Base-by-base conservation (phyloP, 1,140 invertebrate genomes). In the Euschistus heros region DNA sequence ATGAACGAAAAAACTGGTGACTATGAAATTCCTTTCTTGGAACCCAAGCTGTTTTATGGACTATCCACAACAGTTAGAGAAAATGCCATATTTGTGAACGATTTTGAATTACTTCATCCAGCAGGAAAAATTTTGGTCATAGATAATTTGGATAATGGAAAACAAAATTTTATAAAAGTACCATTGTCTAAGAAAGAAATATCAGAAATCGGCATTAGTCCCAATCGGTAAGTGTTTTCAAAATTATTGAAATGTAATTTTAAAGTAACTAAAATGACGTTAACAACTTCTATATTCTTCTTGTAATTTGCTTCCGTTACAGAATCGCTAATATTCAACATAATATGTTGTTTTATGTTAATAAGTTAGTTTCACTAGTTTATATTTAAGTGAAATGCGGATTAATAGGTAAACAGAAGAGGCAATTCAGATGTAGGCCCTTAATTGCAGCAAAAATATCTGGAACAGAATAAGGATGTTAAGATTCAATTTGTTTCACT, bases 21-120 rank as follows among this genome's bases (percentile, higher is more conserved):
- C 2, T 57, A 57, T 27, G 54, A 57, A 57, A 57, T 57, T 26
- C 75, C 2, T 66, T 73, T 65, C 70, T 73, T 46, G 73, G 76
- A 62, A 68, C 68, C 57, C 44, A 65, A 67, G 52, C 62, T 67
- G 2, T 64, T 64, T 66, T 65, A 47, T 61, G 85, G 85, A 0
- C 68, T 86, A 24, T 77, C 79, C 61, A 81, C 80, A 0, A 76
- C 80, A 66, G 74, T 86, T 14, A 69, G 73, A 54, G 80, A 80
- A 47, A 87, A 87, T 73, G 82, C 79, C 2, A 80, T 85, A 71
- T 87, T 80, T 68, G 70, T 86, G 44, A 80, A 78, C 8, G 84
- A 88, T 70, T 77, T 81, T 2, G 84, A 87, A 68, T 75, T 87
- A 37, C 73, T 87, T 17, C 87, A 86, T 72, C 82, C 84, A 0